Evolutionary conservation across 2,113 vertebrate species (phyloP).

Genomic region (Mesitornis unicolor): DNA sequence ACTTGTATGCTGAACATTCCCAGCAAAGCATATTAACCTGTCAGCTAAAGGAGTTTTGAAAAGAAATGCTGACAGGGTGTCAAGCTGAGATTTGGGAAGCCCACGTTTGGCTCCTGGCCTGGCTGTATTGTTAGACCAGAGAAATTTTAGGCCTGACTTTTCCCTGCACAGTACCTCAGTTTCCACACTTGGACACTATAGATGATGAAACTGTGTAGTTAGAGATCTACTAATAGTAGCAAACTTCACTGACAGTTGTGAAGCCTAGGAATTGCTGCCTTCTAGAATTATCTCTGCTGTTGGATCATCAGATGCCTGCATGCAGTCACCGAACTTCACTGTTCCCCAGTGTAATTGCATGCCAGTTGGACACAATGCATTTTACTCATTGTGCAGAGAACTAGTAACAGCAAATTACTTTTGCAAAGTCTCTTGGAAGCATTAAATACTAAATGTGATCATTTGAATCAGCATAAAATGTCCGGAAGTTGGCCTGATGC

Average conservation of each 20-base stretch:
- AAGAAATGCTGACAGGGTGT: not conserved
- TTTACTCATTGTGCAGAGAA: not conserved
- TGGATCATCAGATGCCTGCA: not conserved
- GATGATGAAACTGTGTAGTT: not conserved
- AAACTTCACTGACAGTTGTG: not conserved
- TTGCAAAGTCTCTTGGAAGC: not conserved
- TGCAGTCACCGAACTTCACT: not conserved
- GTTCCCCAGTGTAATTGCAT: not conserved
- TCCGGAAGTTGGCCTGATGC: not conserved
- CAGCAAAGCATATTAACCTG: not conserved
- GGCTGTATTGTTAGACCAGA: fast-evolving
- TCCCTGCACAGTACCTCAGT: not conserved
- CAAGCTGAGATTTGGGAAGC: not conserved
- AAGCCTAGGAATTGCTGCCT: not conserved
- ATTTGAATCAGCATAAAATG: not conserved
- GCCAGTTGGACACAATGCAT: not conserved
- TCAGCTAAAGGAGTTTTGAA: not conserved
- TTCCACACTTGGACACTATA: not conserved
- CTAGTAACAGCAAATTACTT: not conserved
- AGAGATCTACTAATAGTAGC: not conserved
- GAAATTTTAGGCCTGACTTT: not conserved
- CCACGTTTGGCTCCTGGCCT: not conserved
- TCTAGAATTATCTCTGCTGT: not conserved
- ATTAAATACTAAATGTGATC: not conserved
- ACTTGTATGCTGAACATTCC: not conserved